Evolutionary conservation across 2,888 invertebrate species (phyloP).

Genomic region (Phoronis australis): DNA sequence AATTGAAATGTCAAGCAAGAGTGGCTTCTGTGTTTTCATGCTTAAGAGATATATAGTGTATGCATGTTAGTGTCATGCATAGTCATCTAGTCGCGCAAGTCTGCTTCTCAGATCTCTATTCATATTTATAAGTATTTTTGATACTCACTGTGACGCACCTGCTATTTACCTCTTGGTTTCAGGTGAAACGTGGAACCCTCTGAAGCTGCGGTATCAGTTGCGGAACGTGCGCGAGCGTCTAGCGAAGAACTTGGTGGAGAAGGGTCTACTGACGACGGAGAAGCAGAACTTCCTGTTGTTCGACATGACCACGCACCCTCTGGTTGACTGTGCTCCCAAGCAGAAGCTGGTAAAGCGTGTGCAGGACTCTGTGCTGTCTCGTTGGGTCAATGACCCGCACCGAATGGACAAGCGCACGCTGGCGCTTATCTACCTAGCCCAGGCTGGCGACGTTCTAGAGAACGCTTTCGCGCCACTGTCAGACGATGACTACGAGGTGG

Average conservation of each 20-base stretch:
- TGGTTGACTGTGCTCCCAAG: slow-evolving; percentile 92
- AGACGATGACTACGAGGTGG: slow-evolving; percentile 91
- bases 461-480: slow-evolving; percentile 98
- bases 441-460: slow-evolving; percentile 97
- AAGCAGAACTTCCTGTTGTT: slow-evolving; percentile 99
- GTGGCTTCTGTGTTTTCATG: too few relatives aligned
- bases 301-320: slow-evolving; percentile 99
- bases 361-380: slow-evolving; percentile 91
- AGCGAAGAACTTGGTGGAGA: slow-evolving; percentile 98
- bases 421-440: slow-evolving; percentile 89
- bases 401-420: slow-evolving; percentile 94
- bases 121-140: too few relatives aligned
- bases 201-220: slow-evolving; percentile 95
- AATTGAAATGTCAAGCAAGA: too few relatives aligned
- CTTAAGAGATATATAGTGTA: too few relatives aligned
- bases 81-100: too few relatives aligned
- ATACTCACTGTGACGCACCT: too few relatives aligned
- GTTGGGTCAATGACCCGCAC: slow-evolving; percentile 94
- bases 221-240: slow-evolving; percentile 97
- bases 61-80: too few relatives aligned
- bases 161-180: slow-evolving; percentile 15
- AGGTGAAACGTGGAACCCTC: slow-evolving; percentile 99
- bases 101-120: too few relatives aligned
- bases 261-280: slow-evolving; percentile 97
- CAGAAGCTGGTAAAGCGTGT: slow-evolving; percentile 89